phyloP scores from a whole-genome alignment of 2,888 invertebrate genomes.

The Diaperis boleti region DNA sequence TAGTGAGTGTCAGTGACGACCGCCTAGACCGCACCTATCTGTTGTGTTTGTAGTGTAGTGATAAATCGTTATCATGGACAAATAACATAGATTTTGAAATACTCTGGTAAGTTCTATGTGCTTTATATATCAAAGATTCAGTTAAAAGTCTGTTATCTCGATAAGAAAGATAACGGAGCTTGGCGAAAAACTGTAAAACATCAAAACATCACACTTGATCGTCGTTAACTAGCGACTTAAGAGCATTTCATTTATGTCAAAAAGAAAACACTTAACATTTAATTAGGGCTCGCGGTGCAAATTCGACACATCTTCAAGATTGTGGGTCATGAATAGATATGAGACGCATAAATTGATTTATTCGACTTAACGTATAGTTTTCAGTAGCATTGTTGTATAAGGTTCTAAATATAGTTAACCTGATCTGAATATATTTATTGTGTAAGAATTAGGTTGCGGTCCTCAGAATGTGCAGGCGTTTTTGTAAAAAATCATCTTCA shows the following conservation, averaged over 20 bases:
- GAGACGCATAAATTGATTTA: too few species aligned
- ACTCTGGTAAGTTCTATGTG: constrained; percentile 56
- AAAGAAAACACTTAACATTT: constrained; percentile 14
- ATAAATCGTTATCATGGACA: constrained; percentile 61
- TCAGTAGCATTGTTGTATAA: constrained; percentile 14
- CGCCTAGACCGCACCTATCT: constrained; percentile 63
- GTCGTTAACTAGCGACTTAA: too few species aligned
- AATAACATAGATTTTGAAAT: constrained; percentile 54
- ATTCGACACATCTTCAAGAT: neutral
- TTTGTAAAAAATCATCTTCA: neutral
- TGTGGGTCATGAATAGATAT: neutral
- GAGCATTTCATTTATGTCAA: neutral
- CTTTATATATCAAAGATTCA: constrained; percentile 45
- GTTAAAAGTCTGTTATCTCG: constrained; percentile 13
- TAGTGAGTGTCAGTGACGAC: constrained; percentile 50
- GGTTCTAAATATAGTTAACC: constrained; percentile 39
- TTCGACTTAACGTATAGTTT: too few species aligned
- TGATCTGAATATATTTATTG: constrained; percentile 37
- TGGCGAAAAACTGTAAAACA: constrained; percentile 3
- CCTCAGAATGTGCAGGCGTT: constrained; percentile 19
- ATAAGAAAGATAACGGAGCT: constrained; percentile 25
- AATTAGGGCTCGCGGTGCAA: constrained; percentile 3
- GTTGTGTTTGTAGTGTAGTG: constrained; percentile 59
- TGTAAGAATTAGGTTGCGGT: constrained; percentile 29
- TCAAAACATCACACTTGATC: constrained; percentile 19